phyloP scores from a whole-genome alignment of 2,888 invertebrate species.

The Agrilus biguttatus region DNA sequence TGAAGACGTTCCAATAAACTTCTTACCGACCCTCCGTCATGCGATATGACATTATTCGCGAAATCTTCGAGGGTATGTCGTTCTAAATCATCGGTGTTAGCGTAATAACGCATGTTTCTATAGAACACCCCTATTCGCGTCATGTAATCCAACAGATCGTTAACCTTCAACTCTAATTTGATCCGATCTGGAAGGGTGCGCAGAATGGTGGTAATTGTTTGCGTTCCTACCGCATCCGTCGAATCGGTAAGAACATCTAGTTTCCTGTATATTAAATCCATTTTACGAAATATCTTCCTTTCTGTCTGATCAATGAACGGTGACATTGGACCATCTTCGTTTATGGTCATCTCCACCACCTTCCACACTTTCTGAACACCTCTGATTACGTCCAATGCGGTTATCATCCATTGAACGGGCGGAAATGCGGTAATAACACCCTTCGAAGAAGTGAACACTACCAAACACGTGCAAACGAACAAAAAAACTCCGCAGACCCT shows the following conservation, averaged over 20 bases:
- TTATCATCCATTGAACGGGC: too few species aligned
- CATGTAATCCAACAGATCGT: slow-evolving; percentile 45
- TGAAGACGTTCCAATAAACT: slow-evolving; percentile 53
- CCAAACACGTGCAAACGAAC: too few species aligned
- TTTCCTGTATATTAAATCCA: slow-evolving; percentile 27
- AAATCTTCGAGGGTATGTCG: slow-evolving; percentile 53
- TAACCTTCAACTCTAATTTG: slow-evolving; percentile 42
- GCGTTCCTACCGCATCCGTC: slow-evolving; percentile 9
- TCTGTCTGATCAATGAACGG: slow-evolving; percentile 48
- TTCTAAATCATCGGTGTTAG: slow-evolving; percentile 39
- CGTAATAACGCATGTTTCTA: slow-evolving; percentile 43
- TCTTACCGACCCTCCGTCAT: slow-evolving; percentile 47
- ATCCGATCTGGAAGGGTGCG: slow-evolving; percentile 29
- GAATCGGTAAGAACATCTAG: slow-evolving; percentile 26
- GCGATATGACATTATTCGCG: slow-evolving; percentile 54
- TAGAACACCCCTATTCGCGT: slow-evolving; percentile 44
- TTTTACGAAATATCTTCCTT: slow-evolving; percentile 40
- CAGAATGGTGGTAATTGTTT: slow-evolving; percentile 19
- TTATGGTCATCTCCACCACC: too few species aligned
- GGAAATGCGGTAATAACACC: too few species aligned
- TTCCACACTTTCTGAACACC: too few species aligned
- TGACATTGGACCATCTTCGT: slow-evolving; percentile 37
- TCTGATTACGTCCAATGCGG: too few species aligned
- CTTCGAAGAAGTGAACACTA: too few species aligned
- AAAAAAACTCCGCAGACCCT: too few species aligned